Evolutionary conservation across 2,888 invertebrate species (phyloP).

Genomic region (Chloroclystis v-ata): DNA sequence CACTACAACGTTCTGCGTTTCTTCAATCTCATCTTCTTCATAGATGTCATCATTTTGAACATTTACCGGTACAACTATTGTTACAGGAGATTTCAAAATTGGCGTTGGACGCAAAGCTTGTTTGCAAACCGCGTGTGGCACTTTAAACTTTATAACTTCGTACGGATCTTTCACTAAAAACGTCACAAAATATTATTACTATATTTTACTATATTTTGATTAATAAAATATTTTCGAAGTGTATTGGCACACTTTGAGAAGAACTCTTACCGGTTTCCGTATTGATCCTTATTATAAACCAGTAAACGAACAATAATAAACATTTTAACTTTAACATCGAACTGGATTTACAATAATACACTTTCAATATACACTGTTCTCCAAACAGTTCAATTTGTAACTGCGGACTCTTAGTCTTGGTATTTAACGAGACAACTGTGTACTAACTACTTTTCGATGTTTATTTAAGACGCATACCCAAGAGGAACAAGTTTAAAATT

Average conservation of each 20-base stretch:
- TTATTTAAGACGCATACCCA: constrained; percentile 53
- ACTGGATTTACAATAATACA: constrained; percentile 31
- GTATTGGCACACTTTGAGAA: not conserved
- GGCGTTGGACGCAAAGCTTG: constrained; percentile 60
- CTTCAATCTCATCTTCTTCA: constrained; percentile 36
- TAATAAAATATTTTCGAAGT: not conserved
- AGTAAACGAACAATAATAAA: constrained; percentile 32
- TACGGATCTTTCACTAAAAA: constrained; percentile 43
- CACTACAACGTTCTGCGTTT: constrained; percentile 33
- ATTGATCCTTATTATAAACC: constrained; percentile 24
- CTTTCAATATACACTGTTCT: constrained; percentile 35
- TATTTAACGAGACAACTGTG: constrained; percentile 57
- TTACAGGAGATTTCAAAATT: constrained; percentile 61
- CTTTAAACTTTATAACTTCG: constrained; percentile 53
- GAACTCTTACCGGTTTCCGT: constrained; percentile 38
- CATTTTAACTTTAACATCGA: constrained; percentile 29
- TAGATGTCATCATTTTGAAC: constrained; percentile 50
- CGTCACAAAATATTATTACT: constrained; percentile 1
- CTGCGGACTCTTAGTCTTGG: constrained; percentile 50
- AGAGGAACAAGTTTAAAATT: constrained; percentile 73
- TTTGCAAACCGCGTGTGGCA: constrained; percentile 55
- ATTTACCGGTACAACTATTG: constrained; percentile 62
- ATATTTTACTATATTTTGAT: too few species aligned
- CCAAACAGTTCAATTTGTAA: constrained; percentile 58
- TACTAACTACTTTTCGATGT: constrained; percentile 35